A percentile compares a stretch with the other conserved stretches of the same genome.
Conservation (phyloP, 2,888 invertebrate genomes). For the Teleogryllus oceanicus region DNA sequence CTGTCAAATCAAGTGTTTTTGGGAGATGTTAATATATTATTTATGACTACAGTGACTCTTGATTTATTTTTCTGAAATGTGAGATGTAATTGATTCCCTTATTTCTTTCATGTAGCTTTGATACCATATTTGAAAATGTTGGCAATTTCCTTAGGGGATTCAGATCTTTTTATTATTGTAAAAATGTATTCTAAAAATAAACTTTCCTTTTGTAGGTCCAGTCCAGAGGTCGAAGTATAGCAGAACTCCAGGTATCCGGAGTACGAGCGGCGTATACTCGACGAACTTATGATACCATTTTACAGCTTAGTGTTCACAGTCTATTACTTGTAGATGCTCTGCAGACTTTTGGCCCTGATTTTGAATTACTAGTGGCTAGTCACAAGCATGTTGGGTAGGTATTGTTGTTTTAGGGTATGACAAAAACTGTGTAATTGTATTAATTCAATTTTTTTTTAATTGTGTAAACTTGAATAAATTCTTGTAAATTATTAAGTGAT, state of each 20-base stretch:
- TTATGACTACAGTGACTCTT: too few species aligned
- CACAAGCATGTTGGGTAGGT: slow-evolving; percentile 86
- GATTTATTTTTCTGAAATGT: too few species aligned
- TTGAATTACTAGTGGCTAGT: slow-evolving; percentile 89
- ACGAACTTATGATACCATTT: slow-evolving; percentile 68
- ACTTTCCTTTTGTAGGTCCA: slow-evolving; percentile 58
- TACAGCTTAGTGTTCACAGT: slow-evolving; percentile 86
- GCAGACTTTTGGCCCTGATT: slow-evolving; percentile 93
- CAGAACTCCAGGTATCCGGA: slow-evolving; percentile 82
- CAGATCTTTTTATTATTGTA: too few species aligned
- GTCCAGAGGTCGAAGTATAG: slow-evolving; percentile 82
- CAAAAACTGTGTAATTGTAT: too few species aligned
- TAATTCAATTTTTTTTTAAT: too few species aligned
- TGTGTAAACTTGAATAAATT: neutral
- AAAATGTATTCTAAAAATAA: neutral
- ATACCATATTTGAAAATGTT: too few species aligned
- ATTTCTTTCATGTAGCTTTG: too few species aligned
- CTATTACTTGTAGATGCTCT: slow-evolving; percentile 89
- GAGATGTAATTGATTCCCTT: too few species aligned
- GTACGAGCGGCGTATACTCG: slow-evolving; percentile 74
- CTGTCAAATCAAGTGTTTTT: too few species aligned
- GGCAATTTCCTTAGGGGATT: too few species aligned
- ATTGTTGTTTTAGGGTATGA: too few species aligned
- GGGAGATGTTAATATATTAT: too few species aligned
- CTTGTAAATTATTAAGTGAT: neutral